phyloP scores from a whole-genome alignment of 2,797 vertebrate genomes.

The Acrossocheilus fasciatus region DNA sequence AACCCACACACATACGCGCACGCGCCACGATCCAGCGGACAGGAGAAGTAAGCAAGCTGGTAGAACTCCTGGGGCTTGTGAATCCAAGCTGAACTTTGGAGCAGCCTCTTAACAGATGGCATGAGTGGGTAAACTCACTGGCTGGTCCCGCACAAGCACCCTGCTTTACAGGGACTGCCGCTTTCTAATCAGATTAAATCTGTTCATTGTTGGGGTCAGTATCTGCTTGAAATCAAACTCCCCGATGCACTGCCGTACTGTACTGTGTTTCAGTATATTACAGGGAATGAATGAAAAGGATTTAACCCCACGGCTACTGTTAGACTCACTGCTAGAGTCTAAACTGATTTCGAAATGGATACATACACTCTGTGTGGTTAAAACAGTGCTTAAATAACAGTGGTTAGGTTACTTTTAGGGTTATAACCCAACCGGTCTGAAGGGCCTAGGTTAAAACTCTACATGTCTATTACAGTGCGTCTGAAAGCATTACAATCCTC shows the following conservation, averaged over 20 bases:
- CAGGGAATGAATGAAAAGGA: conserved; percentile 52
- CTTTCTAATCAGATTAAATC: conserved; percentile 65
- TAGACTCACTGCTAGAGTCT: conserved; percentile 42
- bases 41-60: conserved; percentile 68
- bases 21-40: conserved; percentile 70
- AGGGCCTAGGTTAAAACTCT: conserved; percentile 51
- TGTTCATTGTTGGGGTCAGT: conserved; percentile 65
- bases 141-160: conserved; percentile 54
- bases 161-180: conserved; percentile 59
- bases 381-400: conserved; percentile 22
- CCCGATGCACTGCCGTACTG: conserved; percentile 49
- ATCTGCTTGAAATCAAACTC: conserved; percentile 63
- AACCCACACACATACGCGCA: conserved; percentile 44
- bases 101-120: conserved; percentile 67
- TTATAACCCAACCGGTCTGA: conserved; percentile 38
- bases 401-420: conserved; percentile 9
- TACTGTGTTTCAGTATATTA: conserved; percentile 55
- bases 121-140: conserved; percentile 59
- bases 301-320: conserved; percentile 52
- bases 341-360: conserved; percentile 48
- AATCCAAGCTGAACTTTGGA: conserved; percentile 69
- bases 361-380: conserved; percentile 12
- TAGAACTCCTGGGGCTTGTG: conserved; percentile 66
- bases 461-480: conserved; percentile 42
- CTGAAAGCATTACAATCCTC: conserved; percentile 1